Evolutionary conservation across 2,113 vertebrate genomes (phyloP).

Genomic region (Cephalopholis sonnerati): DNA sequence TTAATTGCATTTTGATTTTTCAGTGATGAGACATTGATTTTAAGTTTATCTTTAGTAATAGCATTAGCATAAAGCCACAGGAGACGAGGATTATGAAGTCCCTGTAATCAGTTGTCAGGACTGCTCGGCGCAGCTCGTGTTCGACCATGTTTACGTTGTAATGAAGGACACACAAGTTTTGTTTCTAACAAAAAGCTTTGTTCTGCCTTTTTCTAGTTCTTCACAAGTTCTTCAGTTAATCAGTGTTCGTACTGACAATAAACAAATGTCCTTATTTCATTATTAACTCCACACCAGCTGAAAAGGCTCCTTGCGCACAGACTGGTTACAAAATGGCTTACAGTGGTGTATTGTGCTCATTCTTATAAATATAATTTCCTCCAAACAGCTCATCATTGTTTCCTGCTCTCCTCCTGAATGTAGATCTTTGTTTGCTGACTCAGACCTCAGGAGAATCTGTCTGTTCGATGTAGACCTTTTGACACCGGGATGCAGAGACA

Average conservation of each 20-base stretch:
- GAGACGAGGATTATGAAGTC: constrained; percentile 63
- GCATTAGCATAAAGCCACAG: constrained; percentile 73
- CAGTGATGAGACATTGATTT: constrained; percentile 69
- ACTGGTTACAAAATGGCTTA: background rate
- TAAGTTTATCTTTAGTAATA: constrained; percentile 68
- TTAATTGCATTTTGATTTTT: constrained; percentile 69
- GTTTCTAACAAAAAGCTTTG: constrained; percentile 2
- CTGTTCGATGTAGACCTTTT: constrained; percentile 34
- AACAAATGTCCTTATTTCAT: constrained; percentile 24
- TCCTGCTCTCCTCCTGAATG: constrained; percentile 13
- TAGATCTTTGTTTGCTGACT: constrained; percentile 68
- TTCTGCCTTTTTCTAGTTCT: constrained; percentile 5
- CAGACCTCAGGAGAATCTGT: constrained; percentile 53
- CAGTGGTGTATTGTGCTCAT: background rate
- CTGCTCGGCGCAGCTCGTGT: constrained; percentile 19
- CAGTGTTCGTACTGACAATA: constrained; percentile 32
- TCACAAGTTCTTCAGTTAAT: background rate
- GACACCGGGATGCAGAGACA: constrained; percentile 28
- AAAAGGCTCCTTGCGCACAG: background rate
- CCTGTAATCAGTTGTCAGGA: constrained; percentile 64
- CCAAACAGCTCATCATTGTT: constrained; percentile 14
- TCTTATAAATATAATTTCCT: background rate
- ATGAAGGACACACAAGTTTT: constrained; percentile 22
- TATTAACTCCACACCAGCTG: background rate
- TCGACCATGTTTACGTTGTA: constrained; percentile 37